A percentile compares a stretch with the other conserved stretches of the same genome.
These are phyloP conservation scores for Amphilophus citrinellus DNA, from an alignment of 2,113 vertebrate species.

Conservation along the genomic window DNA sequence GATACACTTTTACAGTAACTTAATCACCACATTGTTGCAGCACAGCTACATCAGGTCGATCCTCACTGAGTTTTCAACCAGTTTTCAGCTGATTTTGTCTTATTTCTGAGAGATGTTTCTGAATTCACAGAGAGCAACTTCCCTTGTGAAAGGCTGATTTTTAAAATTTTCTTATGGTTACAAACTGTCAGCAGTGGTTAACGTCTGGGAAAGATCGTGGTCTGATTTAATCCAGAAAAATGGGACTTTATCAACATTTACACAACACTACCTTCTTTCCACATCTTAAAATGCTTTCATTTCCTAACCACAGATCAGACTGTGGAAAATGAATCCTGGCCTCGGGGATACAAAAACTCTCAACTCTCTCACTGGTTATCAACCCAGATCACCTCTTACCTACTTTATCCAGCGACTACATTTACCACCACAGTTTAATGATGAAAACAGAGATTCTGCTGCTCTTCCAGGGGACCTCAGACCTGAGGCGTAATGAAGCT, in stretches of 20 bases:
- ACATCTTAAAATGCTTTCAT: neutral
- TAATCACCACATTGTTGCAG: too few relatives aligned
- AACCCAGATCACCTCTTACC: too few relatives aligned
- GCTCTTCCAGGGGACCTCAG: neutral
- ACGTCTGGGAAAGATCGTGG: neutral
- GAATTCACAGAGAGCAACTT: neutral
- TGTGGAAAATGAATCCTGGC: neutral
- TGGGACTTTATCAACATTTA: neutral
- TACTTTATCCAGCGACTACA: neutral
- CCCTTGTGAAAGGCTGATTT: neutral
- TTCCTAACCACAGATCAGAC: neutral
- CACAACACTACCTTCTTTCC: neutral
- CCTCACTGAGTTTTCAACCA: too few relatives aligned
- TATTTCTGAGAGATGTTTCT: neutral
- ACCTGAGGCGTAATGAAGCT: neutral
- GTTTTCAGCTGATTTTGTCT: too few relatives aligned
- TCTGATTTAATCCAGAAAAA: neutral
- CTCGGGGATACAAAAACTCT: neutral
- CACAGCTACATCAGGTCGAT: too few relatives aligned
- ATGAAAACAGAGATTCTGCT: neutral
- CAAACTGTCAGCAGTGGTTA: neutral
- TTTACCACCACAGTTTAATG: accelerated
- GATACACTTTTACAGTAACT: too few relatives aligned
- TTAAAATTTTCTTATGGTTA: neutral
- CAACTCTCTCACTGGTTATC: neutral